Evolutionary conservation across 2,113 vertebrate species (phyloP).

Genomic region (Sturnira hondurensis): DNA sequence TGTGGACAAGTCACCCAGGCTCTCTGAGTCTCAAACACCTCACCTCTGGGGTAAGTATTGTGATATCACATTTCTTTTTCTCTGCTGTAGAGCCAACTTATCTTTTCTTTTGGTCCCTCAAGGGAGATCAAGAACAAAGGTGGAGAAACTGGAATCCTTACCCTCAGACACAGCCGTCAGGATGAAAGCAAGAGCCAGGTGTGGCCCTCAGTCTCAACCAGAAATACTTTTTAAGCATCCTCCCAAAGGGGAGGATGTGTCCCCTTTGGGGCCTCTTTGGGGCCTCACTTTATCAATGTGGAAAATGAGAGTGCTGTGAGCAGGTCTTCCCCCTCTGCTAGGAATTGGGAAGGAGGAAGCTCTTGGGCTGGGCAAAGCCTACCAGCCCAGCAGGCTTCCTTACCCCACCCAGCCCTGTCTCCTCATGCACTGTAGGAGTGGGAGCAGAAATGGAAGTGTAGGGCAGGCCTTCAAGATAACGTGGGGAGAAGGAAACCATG

Average conservation of each 20-base stretch:
- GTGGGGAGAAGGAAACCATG: background rate
- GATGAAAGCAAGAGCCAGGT: background rate
- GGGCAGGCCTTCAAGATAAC: background rate
- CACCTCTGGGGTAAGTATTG: background rate
- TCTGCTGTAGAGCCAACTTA: background rate
- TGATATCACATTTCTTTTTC: background rate
- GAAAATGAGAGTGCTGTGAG: background rate
- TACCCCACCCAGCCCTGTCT: background rate
- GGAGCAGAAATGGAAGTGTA: background rate
- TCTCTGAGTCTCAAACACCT: background rate
- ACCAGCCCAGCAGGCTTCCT: background rate
- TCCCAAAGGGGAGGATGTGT: background rate
- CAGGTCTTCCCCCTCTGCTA: background rate
- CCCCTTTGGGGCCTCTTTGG: background rate
- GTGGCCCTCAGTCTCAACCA: background rate
- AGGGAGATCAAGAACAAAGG: background rate
- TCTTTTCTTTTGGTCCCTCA: background rate
- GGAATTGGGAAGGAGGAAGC: background rate
- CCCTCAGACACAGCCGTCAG: background rate
- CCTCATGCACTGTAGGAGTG: background rate
- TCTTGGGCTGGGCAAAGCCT: background rate
- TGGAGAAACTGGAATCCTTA: background rate
- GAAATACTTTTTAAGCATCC: background rate
- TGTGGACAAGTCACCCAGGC: background rate
- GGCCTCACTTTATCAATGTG: slow-evolving; percentile 22